These are phyloP conservation scores for Lepidurus couesii DNA, from an alignment of 1,140 invertebrate genomes.

Conservation along the genomic window DNA sequence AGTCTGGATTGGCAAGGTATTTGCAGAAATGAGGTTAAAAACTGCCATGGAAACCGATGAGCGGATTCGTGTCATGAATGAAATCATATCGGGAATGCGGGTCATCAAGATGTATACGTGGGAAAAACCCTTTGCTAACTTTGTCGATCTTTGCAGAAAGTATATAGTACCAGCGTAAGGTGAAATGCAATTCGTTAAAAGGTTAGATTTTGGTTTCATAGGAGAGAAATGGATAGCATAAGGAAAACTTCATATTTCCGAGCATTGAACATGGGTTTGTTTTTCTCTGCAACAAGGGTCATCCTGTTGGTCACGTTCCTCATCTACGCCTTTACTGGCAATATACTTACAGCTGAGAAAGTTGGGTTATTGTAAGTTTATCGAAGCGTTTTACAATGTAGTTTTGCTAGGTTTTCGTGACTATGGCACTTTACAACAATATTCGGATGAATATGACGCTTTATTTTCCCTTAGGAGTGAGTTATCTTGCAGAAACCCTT, in stretches of 20 bases:
- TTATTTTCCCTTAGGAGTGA: conserved; percentile 48
- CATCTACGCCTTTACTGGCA: conserved; percentile 43
- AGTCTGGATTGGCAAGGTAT: conserved; percentile 64
- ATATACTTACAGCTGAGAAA: conserved; percentile 45
- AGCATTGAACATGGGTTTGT: conserved; percentile 45
- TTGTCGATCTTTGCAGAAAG: conserved; percentile 39
- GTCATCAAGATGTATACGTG: conserved; percentile 44
- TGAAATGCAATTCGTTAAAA: background rate
- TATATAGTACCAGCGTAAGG: conserved; percentile 32
- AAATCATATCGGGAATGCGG: conserved; percentile 71
- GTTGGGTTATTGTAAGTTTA: conserved; percentile 35
- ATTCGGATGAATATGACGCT: conserved; percentile 47
- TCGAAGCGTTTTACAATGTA: too few species aligned
- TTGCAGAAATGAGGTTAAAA: conserved; percentile 53
- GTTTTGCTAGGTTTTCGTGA: conserved; percentile 44
- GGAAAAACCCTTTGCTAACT: conserved; percentile 42
- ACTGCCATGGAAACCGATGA: conserved; percentile 69
- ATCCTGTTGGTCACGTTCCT: conserved; percentile 48
- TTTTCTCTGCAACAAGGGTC: conserved; percentile 45
- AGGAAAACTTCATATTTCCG: conserved; percentile 45
- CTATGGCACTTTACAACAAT: conserved; percentile 47
- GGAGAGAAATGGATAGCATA: conserved; percentile 44
- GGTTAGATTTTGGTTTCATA: conserved; percentile 36
- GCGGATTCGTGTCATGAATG: conserved; percentile 75
- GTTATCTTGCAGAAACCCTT: conserved; percentile 41